Evolutionary conservation across 2,888 invertebrate genomes (phyloP), one percentile per base, ranked within the genome.

Genomic region (Pristionchus exspectatus): DNA sequence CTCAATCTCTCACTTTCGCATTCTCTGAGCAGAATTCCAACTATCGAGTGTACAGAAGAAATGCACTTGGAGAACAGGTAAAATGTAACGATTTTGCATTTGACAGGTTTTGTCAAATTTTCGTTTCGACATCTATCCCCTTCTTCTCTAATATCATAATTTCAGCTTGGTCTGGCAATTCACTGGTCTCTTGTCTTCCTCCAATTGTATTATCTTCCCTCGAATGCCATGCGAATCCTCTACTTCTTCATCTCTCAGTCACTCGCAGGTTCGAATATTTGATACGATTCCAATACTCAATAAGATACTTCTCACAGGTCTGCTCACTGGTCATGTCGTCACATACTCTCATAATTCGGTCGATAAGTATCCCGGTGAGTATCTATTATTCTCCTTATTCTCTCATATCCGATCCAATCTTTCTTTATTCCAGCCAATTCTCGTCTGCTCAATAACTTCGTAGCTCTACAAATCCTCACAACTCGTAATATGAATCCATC

Each of bases 331-430:
- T 33, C 92, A 92, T 74, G 95, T 94, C 21, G 95, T 94, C 83
- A 94, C 95, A 2, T 94, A 93, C 92, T 95, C 94, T 86, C 95
- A 95, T 91, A 95, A 95, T 90, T 94, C 94, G 10, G 94, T 95
- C 44, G 94, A 94, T 81, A 95, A 95, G 83, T 95, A 93, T 90
- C 94, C 94, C 33, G 44, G 44, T 50, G 9, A 50, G 44, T 38
- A 81, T 54, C 54, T 2, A 54, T 54, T 7, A 14, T 94, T 94
- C 91, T 94, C 94, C 90, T 85, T 87, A 38, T 38, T 5, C 38
- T 38, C 33, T 92, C 90, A 56, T 63, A 86, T 30, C 30, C 4
- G 44, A 50, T 7, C 9, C 44, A 9, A 9, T 50, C 12, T 9
- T 50, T 50, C 44, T 50, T 9, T 50, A 50, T 50, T 50, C 44